Base-by-base conservation (phyloP, 2,113 vertebrate species). In the Vidua macroura region DNA sequence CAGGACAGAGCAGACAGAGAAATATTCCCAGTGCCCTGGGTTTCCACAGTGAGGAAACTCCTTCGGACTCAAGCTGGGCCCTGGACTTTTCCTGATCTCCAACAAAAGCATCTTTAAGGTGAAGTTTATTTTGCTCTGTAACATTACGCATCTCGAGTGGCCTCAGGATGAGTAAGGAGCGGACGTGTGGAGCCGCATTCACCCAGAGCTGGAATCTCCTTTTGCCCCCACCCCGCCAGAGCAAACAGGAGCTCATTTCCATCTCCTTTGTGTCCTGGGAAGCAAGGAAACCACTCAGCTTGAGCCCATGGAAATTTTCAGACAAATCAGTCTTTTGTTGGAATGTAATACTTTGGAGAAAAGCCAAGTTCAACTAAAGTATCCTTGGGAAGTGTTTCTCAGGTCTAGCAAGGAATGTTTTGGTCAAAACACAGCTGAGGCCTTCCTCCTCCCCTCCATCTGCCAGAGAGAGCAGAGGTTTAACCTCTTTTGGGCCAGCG, bases 221-320 rank as follows among this genome's bases (percentile, higher is more conserved):
- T 75, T 11, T 53, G 20, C 4, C 10, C 7, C 8, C 3, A 1
- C 13, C 14, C 5, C 0, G 1, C 22, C 6, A 0, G 1, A 48
- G 64, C 68, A 70, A 88, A 70, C 7, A 83, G 10, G n/a, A 86
- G 28, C 23, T 59, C 84, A 55, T 48, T 96, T 90, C 84, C 64
- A 67, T 21, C 21, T 80, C 39, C 56, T 85, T 52, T 21, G 0
- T 78, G 33, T 82, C 53, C 59, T 59, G 83, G 68, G 76, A 80
- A 96, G 72, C 27, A 21, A 88, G 75, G 55, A 88, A 93, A 55
- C 1, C 5, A 48, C 88, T 81, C 76, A 43, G 31, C 46, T 92
- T 66, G 68, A 88, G 80, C 15, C 55, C 2, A 6, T 77, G 88
- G 88, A 94, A 92, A 67, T 81, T 83, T 88, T 86, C 60, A 10